Evolutionary conservation across 64 coral and sea anemone species (phyloP).

Genomic region (Catalaphyllia jardinei): DNA sequence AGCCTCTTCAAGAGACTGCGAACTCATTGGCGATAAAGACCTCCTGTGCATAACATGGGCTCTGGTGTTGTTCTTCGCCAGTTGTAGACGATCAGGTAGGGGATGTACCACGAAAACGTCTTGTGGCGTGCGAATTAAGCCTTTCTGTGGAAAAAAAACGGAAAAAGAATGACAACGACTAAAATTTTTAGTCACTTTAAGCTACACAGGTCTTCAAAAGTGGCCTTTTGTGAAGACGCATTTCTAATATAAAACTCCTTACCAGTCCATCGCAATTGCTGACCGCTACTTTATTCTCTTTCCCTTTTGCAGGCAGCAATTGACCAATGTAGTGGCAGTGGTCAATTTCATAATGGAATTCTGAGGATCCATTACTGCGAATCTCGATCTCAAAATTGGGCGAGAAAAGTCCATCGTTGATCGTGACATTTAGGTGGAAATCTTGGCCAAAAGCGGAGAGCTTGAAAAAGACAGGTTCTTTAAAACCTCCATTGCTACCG

Average conservation of each 20-base stretch:
- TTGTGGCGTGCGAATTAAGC: slow-evolving; percentile 51
- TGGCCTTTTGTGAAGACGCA: too few relatives aligned
- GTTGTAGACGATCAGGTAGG: slow-evolving; percentile 41
- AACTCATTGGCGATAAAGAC: neutral
- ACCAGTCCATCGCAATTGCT: slow-evolving; percentile 76
- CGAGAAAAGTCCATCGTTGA: slow-evolving; percentile 50
- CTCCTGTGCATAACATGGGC: slow-evolving; percentile 51
- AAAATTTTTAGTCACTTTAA: too few relatives aligned
- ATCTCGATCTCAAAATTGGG: slow-evolving; percentile 46
- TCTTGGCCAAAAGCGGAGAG: slow-evolving; percentile 27
- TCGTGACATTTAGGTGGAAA: slow-evolving; percentile 21
- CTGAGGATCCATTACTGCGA: slow-evolving; percentile 32
- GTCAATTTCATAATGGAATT: slow-evolving; percentile 12
- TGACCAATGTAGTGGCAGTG: slow-evolving; percentile 61
- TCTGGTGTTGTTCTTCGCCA: slow-evolving; percentile 37
- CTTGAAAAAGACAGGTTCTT: slow-evolving; percentile 33
- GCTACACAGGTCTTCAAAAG: too few relatives aligned
- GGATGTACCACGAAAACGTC: slow-evolving; percentile 46
- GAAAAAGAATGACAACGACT: neutral
- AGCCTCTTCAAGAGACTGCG: neutral
- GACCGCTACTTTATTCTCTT: slow-evolving; percentile 31
- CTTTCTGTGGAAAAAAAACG: slow-evolving; percentile 1
- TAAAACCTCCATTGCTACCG: neutral
- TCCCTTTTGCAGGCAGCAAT: slow-evolving; percentile 15
- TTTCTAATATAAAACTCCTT: neutral